Base-by-base conservation (phyloP, 2,888 invertebrate genomes). In the Pilophorus perplexus region DNA sequence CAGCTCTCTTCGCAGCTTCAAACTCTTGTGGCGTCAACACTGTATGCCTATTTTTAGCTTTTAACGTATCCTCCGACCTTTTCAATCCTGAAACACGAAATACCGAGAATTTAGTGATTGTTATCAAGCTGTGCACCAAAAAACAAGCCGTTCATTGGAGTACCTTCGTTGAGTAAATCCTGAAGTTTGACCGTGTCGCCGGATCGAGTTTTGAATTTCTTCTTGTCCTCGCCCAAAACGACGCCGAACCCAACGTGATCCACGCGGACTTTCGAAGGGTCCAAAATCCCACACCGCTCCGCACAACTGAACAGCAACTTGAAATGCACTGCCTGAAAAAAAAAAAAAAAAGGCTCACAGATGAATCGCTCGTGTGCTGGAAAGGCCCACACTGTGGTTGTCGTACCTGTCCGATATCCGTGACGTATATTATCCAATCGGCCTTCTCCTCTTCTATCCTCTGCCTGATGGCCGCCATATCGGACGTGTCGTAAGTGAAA, bases 131-230 rank as follows among this genome's bases (percentile, higher is more conserved):
- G 12, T 38, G n/a, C 12, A 14, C 3, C 3, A 14, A 3, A 38
- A 38, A 38, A 33, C 33, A 33, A 33, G 33, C 33, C 6, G 33
- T 33, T 33, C 10, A 33, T 10, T 8, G 33, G 33, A 33, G 33
- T 28, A 76, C 82, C 99, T 81, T 99, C 98, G 73, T 98, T 90
- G 5, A 99, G 80, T 44, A 99, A 81, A 71, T 95, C 90, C 4
- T 83, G 82, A 4, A 99, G 81, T 72, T 90, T 86, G 0, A 99
- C 88, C 0, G 96, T 94, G 70, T 97, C 98, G 0, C 98, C 98
- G 1, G 97, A 96, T 48, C 99, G 84, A 0, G 98, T 98, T 79
- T 99, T 99, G 76, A 99, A 98, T 79, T 98, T 99, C 77, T 99
- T 99, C 75, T 92, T 94, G 79, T 99, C 98, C 78, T 97, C 98